These are phyloP conservation scores for Nesidiocoris tenuis DNA, from an alignment of 2,888 invertebrate species.

Conservation along the genomic window DNA sequence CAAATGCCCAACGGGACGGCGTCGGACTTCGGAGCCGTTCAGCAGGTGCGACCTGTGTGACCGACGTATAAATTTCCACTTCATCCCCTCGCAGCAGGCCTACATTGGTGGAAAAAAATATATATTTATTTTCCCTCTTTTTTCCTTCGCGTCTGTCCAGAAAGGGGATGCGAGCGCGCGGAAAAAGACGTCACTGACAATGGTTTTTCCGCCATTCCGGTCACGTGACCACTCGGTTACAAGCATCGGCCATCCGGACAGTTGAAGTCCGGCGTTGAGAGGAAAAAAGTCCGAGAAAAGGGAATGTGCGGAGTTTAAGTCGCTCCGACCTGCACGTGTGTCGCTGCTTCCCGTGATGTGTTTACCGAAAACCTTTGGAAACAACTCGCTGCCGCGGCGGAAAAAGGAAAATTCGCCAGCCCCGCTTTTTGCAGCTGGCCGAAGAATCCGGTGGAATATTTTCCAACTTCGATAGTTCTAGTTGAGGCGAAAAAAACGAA, in stretches of 20 bases:
- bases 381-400: no score
- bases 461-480: no score
- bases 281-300: not conserved
- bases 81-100: not conserved
- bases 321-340: not conserved
- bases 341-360: not conserved
- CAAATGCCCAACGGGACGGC: not conserved
- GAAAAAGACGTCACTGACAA: conserved; percentile 1
- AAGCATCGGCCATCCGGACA: not conserved
- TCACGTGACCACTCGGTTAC: conserved; percentile 3
- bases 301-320: not conserved
- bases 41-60: not conserved
- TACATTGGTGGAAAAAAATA: not conserved
- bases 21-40: not conserved
- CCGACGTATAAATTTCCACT: not conserved
- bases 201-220: conserved; percentile 3
- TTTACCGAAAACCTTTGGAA: not conserved
- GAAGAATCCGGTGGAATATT: no score
- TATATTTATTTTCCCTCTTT: not conserved
- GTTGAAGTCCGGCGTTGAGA: not conserved
- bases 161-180: not conserved
- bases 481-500: no score
- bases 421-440: no score
- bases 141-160: not conserved
- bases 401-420: no score